Conservation (phyloP, 2,113 vertebrate species). For the Candoia aspera region DNA sequence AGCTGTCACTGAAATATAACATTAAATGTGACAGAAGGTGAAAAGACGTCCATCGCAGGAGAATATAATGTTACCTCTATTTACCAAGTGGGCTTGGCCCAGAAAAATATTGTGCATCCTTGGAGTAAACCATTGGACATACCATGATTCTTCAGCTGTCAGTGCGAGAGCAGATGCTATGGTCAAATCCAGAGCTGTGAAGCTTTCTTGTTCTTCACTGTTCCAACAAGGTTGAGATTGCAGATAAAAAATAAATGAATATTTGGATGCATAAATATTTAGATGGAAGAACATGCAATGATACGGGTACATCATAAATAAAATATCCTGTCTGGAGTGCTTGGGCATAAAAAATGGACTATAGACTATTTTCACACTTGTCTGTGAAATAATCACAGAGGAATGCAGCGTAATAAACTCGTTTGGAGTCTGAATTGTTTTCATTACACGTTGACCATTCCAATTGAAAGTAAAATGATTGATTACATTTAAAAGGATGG, state of each 20-base stretch:
- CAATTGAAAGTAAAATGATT: neutral
- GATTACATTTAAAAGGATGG: no score
- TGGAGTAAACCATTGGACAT: slow-evolving; percentile 41
- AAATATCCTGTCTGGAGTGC: neutral
- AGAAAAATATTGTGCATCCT: neutral
- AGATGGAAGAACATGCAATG: slow-evolving; percentile 13
- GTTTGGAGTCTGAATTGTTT: neutral
- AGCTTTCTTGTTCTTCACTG: slow-evolving; percentile 76
- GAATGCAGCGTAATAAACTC: neutral
- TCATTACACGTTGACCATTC: neutral
- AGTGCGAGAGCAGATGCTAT: slow-evolving; percentile 76
- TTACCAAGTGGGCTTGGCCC: neutral
- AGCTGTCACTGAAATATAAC: neutral
- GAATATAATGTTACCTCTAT: neutral
- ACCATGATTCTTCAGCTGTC: slow-evolving; percentile 61
- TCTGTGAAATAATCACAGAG: neutral
- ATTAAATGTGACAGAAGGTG: neutral
- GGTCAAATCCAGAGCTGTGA: slow-evolving; percentile 68
- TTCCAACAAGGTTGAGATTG: neutral
- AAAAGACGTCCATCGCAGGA: neutral
- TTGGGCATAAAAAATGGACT: neutral
- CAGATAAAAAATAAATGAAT: neutral
- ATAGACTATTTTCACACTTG: neutral
- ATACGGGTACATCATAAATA: neutral
- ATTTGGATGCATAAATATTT: neutral